Conservation (phyloP, 64 coral and sea anemone species). For the Stylophora pistillata region DNA sequence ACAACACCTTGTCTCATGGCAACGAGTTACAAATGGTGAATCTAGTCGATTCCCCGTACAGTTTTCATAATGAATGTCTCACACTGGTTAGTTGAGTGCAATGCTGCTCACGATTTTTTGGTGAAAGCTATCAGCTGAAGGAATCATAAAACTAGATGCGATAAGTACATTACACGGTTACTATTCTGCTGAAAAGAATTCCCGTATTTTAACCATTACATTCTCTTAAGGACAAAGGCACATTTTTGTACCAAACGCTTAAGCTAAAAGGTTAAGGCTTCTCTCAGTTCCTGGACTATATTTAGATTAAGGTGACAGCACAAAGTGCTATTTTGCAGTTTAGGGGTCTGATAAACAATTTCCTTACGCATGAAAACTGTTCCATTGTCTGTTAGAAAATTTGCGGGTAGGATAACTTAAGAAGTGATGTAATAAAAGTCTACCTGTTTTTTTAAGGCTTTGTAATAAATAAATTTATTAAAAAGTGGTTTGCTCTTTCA, state of each 20-base stretch:
- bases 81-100: slow-evolving; percentile 31
- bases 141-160: neutral
- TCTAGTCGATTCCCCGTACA: slow-evolving; percentile 8
- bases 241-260: neutral
- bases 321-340: slow-evolving; percentile 36
- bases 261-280: neutral
- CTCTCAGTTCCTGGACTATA: neutral
- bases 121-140: neutral
- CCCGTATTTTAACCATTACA: neutral
- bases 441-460: neutral
- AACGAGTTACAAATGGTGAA: slow-evolving; percentile 30
- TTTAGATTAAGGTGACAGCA: slow-evolving; percentile 3
- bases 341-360: slow-evolving; percentile 17
- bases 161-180: neutral
- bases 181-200: neutral
- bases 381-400: slow-evolving; percentile 21
- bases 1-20: slow-evolving; percentile 26
- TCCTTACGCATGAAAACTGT: slow-evolving; percentile 28
- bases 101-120: slow-evolving; percentile 11
- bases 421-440: neutral
- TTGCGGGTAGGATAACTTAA: slow-evolving; percentile 7
- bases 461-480: neutral
- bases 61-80: slow-evolving; percentile 1
- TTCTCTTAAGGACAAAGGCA: no score
- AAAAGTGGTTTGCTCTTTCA: no score